Evolutionary conservation across 2,113 vertebrate species (phyloP).

Genomic region (Myiozetetes cayanensis): DNA sequence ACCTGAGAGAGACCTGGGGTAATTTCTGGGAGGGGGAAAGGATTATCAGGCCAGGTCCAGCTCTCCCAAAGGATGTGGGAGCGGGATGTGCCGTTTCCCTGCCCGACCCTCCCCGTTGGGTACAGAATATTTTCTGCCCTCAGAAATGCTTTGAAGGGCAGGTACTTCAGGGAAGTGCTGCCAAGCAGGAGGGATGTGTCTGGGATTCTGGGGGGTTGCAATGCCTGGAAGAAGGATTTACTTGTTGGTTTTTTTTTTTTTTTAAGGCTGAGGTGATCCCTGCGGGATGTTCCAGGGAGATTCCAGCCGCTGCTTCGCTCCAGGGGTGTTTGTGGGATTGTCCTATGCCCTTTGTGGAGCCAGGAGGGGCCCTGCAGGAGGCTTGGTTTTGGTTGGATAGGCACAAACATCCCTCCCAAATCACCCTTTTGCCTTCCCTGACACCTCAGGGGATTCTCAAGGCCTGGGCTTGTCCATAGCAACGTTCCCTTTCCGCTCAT

Average conservation of each 20-base stretch:
- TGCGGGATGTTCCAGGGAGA: neutral
- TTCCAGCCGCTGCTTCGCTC: constrained; percentile 4
- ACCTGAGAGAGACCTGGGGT: neutral
- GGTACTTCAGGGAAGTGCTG: neutral
- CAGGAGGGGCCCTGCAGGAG: neutral
- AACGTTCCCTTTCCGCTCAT: neutral
- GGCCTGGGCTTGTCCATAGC: fast-evolving
- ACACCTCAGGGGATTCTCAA: neutral
- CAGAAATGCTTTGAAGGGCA: neutral
- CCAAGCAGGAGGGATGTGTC: neutral
- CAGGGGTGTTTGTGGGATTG: neutral
- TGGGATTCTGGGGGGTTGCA: neutral
- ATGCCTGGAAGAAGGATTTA: neutral
- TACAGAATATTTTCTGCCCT: neutral
- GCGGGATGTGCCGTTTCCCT: neutral
- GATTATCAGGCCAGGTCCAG: neutral
- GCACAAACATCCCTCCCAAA: neutral
- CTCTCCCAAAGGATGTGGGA: neutral
- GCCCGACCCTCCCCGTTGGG: neutral
- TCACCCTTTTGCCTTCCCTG: neutral
- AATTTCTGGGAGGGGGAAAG: neutral
- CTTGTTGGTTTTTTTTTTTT: neutral
- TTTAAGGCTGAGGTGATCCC: constrained; percentile 1
- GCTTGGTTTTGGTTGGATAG: neutral
- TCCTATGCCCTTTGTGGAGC: neutral